Evolutionary conservation across 2,888 invertebrate genomes (phyloP).

Genomic region (Drosophila parthenogenetica): DNA sequence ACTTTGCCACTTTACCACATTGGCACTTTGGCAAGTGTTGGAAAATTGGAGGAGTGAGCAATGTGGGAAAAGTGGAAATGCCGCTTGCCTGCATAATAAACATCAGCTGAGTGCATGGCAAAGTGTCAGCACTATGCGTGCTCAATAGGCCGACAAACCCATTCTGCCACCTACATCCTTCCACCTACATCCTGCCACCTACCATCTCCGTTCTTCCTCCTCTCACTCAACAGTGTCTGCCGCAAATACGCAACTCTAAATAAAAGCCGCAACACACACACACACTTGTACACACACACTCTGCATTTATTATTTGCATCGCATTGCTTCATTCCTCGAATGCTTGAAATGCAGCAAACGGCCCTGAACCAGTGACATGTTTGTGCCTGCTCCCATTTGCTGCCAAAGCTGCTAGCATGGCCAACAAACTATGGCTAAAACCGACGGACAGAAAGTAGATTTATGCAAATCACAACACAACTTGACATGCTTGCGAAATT

Average conservation of each 20-base stretch:
- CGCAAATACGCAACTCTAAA: conserved; percentile 58
- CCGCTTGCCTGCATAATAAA: conserved; percentile 58
- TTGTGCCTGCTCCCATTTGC: conserved; percentile 34
- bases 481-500: conserved; percentile 53
- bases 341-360: conserved; percentile 48
- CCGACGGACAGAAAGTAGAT: conserved; percentile 1
- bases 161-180: conserved; percentile 17
- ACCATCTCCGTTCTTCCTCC: background rate
- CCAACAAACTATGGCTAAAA: conserved; percentile 22
- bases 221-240: conserved; percentile 1
- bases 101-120: conserved; percentile 41
- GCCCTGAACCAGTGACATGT: conserved; percentile 79
- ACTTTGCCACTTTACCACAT: conserved; percentile 37
- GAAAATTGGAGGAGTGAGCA: background rate
- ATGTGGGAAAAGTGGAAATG: conserved; percentile 25
- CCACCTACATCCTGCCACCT: background rate
- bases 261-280: conserved; percentile 24
- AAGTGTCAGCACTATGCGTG: conserved; percentile 65
- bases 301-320: conserved; percentile 61
- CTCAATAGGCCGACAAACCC: conserved; percentile 62
- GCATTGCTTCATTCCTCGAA: conserved; percentile 38
- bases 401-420: conserved; percentile 14
- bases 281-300: conserved; percentile 14
- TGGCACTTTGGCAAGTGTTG: conserved; percentile 44
- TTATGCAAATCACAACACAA: conserved; percentile 15